These are phyloP conservation scores for Acromyrmex charruanus DNA, from an alignment of 1,140 invertebrate species.

Conservation along the genomic window DNA sequence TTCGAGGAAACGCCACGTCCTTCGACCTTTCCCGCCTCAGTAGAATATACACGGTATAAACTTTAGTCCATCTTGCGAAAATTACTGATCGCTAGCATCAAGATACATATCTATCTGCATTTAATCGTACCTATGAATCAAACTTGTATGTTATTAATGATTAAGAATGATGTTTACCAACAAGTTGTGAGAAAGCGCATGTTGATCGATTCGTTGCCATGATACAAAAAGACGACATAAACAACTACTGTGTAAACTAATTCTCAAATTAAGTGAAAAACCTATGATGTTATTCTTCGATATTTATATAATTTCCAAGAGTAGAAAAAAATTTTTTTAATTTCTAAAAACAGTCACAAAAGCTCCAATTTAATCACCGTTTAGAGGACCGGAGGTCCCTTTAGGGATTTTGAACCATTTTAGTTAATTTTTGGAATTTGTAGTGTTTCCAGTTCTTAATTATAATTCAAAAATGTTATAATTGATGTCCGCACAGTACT, in stretches of 20 bases:
- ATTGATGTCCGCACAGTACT: no score
- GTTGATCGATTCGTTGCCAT: neutral
- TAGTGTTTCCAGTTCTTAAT: no score
- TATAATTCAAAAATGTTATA: no score
- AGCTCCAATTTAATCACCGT: no score
- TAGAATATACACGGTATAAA: conserved; percentile 46
- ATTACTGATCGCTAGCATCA: conserved; percentile 50
- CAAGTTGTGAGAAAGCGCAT: neutral
- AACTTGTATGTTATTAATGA: conserved; percentile 16
- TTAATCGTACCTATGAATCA: conserved; percentile 48
- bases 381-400: no score
- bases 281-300: no score
- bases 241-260: neutral
- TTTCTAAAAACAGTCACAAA: no score
- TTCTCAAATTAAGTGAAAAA: conserved; percentile 1
- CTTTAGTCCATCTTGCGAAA: conserved; percentile 59
- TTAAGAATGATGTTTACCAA: conserved; percentile 44
- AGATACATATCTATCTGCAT: conserved; percentile 29
- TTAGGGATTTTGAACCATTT: no score
- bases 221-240: neutral
- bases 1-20: conserved; percentile 56
- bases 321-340: neutral
- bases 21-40: conserved; percentile 23
- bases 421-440: no score
- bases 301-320: neutral